These are phyloP conservation scores for Hipposideros armiger DNA, from an alignment of 2,113 vertebrate species.

Conservation along the genomic window DNA sequence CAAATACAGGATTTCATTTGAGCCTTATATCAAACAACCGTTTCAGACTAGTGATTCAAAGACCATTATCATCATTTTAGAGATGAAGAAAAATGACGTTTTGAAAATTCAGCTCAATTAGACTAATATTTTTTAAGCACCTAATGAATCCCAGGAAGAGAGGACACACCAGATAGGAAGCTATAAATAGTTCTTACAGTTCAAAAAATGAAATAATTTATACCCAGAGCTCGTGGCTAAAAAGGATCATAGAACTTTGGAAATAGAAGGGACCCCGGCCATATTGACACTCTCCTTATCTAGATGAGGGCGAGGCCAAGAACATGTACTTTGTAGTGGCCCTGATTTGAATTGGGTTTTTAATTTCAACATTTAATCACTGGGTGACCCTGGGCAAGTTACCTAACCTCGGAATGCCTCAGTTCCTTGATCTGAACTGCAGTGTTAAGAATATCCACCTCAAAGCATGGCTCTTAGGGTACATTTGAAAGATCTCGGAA, in stretches of 20 bases:
- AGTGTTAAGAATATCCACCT: neutral
- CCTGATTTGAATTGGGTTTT: neutral
- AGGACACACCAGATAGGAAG: neutral
- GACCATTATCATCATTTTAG: neutral
- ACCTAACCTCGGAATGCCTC: neutral
- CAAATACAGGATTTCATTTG: neutral
- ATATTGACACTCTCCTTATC: neutral
- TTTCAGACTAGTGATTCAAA: neutral
- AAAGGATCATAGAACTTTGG: neutral
- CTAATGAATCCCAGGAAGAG: neutral
- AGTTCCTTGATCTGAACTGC: neutral
- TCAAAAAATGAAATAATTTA: neutral
- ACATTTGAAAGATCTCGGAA: neutral
- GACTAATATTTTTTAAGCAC: neutral
- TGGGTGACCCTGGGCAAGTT: neutral
- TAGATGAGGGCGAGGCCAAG: neutral
- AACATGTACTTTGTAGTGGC: neutral
- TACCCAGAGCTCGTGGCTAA: neutral
- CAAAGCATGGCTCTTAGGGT: neutral
- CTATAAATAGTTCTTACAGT: neutral
- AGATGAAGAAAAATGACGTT: neutral
- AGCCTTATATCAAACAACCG: neutral
- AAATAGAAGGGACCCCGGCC: neutral
- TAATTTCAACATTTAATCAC: neutral
- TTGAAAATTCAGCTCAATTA: constrained; percentile 17